Evolutionary conservation across 2,797 vertebrate genomes (phyloP).

Genomic region (Enteromius fasciolatus): DNA sequence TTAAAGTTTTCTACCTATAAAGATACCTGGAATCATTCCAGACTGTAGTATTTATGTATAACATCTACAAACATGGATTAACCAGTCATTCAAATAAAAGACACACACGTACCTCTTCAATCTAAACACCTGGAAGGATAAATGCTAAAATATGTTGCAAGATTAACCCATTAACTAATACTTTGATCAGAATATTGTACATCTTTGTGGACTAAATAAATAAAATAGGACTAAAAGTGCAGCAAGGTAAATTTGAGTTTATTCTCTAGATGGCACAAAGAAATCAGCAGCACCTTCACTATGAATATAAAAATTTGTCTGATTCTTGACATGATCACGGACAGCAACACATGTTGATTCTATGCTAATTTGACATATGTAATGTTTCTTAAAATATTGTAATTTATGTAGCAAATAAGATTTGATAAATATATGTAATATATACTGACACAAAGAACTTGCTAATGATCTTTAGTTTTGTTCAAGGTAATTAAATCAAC

Average conservation of each 20-base stretch:
- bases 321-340: neutral
- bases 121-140: neutral
- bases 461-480: neutral
- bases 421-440: neutral
- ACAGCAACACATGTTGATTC: neutral
- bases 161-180: neutral
- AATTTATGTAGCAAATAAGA: neutral
- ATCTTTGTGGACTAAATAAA: neutral
- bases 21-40: neutral
- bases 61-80: neutral
- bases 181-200: neutral
- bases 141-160: neutral
- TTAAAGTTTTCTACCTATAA: neutral
- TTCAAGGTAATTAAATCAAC: neutral
- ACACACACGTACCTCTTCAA: conserved; percentile 32
- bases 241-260: neutral
- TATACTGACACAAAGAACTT: neutral
- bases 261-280: neutral
- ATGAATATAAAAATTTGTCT: too few species aligned
- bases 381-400: neutral
- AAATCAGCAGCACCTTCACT: neutral
- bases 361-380: neutral
- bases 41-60: neutral
- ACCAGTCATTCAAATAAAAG: neutral
- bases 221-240: neutral